Base-by-base conservation (phyloP, 2,113 vertebrate species). In the Theristicus caerulescens region DNA sequence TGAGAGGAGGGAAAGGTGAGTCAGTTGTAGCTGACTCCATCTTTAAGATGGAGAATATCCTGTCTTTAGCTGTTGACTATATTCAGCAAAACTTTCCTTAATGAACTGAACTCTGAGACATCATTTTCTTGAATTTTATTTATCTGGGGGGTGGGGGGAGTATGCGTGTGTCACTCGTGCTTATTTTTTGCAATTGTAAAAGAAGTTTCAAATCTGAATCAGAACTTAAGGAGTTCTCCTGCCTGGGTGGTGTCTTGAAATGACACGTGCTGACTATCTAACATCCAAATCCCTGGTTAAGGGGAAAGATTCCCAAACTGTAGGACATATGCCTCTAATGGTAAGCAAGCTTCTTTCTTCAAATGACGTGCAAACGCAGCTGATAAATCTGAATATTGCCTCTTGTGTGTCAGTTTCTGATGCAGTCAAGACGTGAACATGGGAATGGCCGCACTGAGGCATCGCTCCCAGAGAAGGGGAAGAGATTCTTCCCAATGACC, bases 311-410 rank as follows among this genome's bases (percentile, higher is more conserved):
- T 81, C 67, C 44, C 46, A 77, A 47, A 27, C 25, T 22, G 20
- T 49, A 22, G 27, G 19, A 42, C 9, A 1, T 47, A 22, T 0
- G 1, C 8, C 18, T 90, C 14, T 49, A 34, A 36, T n/a, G 19
- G 54, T 55, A 42, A 59, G 21, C 42, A 82, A 86, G 21, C 27
- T 36, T 55, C 34, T 62, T 36, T 20, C 54, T 81, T 77, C 42
- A 52, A 67, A 49, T 1, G 7, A 11, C 0, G 0, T 76, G 51
- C 52, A 86, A 38, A 36, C 1, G 0, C 47, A 55, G 32, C 72
- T 86, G 29, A 13, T 36, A 88, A 72, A 59, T 65, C 40, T 4
- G 10, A 81, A 3, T 64, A 6, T 51, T 66, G 29, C n/a, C 18
- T 82, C 0, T 16, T 31, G 0, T 55, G n/a, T 36, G 9, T 51